These are phyloP conservation scores for Urocynchramus pylzowi DNA, from an alignment of 2,113 vertebrate species.

Conservation along the genomic window DNA sequence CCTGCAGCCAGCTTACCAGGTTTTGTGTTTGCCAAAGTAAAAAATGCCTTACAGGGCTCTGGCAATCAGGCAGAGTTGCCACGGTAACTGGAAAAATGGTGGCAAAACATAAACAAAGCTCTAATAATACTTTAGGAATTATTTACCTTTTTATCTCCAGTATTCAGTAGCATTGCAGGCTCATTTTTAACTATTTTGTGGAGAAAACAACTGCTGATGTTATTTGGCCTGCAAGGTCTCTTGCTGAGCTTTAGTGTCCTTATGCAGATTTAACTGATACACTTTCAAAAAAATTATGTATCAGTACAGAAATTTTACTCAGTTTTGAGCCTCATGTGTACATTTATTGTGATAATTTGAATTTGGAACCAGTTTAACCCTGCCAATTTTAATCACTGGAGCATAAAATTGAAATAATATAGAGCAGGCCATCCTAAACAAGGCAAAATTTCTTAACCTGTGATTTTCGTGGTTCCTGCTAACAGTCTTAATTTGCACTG, in stretches of 20 bases:
- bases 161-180: neutral
- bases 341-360: neutral
- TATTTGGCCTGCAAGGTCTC: neutral
- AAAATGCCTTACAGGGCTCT: neutral
- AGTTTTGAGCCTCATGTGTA: neutral
- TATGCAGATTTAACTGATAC: neutral
- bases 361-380: neutral
- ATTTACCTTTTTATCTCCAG: neutral
- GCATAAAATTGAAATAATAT: neutral
- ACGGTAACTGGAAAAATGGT: constrained; percentile 7
- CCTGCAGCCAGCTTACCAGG: neutral
- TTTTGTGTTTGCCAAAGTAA: neutral
- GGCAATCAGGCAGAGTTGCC: neutral
- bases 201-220: neutral
- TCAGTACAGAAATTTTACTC: neutral
- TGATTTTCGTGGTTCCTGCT: neutral
- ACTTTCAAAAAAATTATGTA: neutral
- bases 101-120: constrained; percentile 13
- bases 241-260: neutral
- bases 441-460: neutral
- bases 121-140: neutral
- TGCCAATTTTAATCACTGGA: neutral
- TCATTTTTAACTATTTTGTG: neutral
- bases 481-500: neutral
- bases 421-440: neutral